These are phyloP conservation scores for Moxostoma hubbsi DNA, from an alignment of 2,797 vertebrate genomes.

Conservation along the genomic window DNA sequence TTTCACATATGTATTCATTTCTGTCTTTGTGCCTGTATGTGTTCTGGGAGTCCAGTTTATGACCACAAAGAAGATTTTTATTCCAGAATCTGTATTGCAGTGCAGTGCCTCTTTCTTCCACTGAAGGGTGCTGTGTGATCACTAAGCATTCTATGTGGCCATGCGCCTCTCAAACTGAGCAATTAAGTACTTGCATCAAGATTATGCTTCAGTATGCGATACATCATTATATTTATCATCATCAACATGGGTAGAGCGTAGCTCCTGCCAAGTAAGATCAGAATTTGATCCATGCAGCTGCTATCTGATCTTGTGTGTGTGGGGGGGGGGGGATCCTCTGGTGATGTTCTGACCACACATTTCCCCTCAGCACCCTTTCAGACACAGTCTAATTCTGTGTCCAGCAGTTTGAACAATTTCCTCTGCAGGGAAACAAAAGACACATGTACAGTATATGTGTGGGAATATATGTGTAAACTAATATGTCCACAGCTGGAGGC, in stretches of 20 bases:
- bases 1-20: not conserved
- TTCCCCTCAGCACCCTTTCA: slow-evolving; percentile 34
- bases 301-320: not conserved
- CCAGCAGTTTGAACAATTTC: slow-evolving; percentile 75
- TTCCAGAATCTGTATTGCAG: not conserved
- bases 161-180: not conserved
- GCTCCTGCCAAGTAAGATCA: not conserved
- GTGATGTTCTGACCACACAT: slow-evolving; percentile 16
- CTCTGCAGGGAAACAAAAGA: slow-evolving; percentile 58
- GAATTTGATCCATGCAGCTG: not conserved
- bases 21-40: not conserved
- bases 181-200: not conserved
- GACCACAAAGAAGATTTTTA: not conserved
- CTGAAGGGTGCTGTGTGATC: slow-evolving; percentile 1
- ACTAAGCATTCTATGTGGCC: not conserved
- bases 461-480: slow-evolving; percentile 69
- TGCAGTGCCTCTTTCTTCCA: slow-evolving; percentile 19
- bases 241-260: not conserved
- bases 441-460: not conserved
- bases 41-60: not conserved
- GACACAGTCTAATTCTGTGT: slow-evolving; percentile 72
- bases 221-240: not conserved
- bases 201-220: not conserved
- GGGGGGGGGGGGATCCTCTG: not conserved
- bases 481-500: slow-evolving; percentile 47